phyloP scores from a whole-genome alignment of 1,140 invertebrate species.

The Drosophila seguyi region DNA sequence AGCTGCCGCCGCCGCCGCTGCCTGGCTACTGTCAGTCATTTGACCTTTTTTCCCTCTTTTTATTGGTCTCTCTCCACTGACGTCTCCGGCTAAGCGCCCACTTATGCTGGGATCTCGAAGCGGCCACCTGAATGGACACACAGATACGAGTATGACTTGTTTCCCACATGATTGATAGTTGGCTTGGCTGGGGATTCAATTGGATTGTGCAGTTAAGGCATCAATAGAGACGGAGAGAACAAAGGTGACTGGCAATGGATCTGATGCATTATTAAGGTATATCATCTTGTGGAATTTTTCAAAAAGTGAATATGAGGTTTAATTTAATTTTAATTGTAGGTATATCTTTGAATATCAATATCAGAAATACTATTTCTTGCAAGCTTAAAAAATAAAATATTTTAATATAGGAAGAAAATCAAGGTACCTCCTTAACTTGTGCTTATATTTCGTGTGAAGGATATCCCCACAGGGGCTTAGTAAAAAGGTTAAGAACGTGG shows the following conservation, averaged over 20 bases:
- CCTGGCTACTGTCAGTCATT: slow-evolving; percentile 65
- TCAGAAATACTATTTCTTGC: background rate
- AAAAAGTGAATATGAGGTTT: background rate
- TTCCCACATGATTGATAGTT: slow-evolving; percentile 56
- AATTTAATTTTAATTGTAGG: background rate
- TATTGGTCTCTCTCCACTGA: slow-evolving; percentile 45
- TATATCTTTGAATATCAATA: background rate
- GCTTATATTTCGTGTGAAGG: background rate
- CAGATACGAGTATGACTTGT: slow-evolving; percentile 54
- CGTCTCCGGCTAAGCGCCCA: slow-evolving; percentile 61
- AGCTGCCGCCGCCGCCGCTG: slow-evolving; percentile 54
- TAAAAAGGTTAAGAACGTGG: slow-evolving; percentile 19
- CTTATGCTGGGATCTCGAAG: slow-evolving; percentile 43
- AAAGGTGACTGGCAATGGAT: background rate
- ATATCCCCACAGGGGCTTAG: background rate
- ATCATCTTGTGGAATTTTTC: background rate
- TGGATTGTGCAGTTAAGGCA: slow-evolving; percentile 18
- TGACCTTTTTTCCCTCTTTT: slow-evolving; percentile 70
- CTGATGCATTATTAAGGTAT: background rate
- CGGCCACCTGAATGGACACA: slow-evolving; percentile 34
- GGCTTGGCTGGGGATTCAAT: slow-evolving; percentile 25
- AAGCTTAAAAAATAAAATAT: background rate
- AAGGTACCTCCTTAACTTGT: no score
- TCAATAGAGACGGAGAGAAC: slow-evolving; percentile 9
- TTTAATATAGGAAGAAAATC: background rate